Evolutionary conservation across 2,888 invertebrate genomes (phyloP).

Genomic region (Drosophila sordidula): DNA sequence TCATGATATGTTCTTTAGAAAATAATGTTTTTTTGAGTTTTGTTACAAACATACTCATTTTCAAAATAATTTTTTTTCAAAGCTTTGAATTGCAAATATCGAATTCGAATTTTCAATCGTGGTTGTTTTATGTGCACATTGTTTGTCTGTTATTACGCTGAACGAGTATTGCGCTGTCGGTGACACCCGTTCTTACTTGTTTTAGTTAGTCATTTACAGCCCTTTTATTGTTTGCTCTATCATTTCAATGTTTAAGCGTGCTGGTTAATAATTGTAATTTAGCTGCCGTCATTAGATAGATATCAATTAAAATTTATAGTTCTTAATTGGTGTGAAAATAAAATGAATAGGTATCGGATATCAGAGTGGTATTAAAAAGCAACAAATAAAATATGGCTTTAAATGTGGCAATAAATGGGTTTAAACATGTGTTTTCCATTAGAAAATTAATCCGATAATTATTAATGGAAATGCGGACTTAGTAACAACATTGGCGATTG

Average conservation of each 20-base stretch:
- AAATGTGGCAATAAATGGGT: background rate
- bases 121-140: too few species aligned
- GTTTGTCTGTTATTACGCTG: too few species aligned
- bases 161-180: too few species aligned
- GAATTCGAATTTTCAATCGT: too few species aligned
- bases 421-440: slow-evolving; percentile 2
- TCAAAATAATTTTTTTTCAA: too few species aligned
- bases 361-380: slow-evolving; percentile 9
- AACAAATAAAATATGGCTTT: background rate
- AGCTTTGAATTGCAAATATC: too few species aligned
- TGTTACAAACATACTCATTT: too few species aligned
- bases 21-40: too few species aligned
- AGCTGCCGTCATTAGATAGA: slow-evolving; percentile 8
- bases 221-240: slow-evolving; percentile 3
- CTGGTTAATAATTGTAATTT: slow-evolving; percentile 19
- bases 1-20: too few species aligned
- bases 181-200: too few species aligned
- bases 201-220: background rate
- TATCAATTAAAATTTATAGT: slow-evolving; percentile 17
- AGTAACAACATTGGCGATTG: background rate
- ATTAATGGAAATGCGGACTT: background rate
- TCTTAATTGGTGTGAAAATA: slow-evolving; percentile 31
- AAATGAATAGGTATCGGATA: background rate
- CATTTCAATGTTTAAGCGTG: slow-evolving; percentile 7
- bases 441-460: background rate